phyloP scores from a whole-genome alignment of 2,888 invertebrate genomes.

The Oasisia sp. region DNA sequence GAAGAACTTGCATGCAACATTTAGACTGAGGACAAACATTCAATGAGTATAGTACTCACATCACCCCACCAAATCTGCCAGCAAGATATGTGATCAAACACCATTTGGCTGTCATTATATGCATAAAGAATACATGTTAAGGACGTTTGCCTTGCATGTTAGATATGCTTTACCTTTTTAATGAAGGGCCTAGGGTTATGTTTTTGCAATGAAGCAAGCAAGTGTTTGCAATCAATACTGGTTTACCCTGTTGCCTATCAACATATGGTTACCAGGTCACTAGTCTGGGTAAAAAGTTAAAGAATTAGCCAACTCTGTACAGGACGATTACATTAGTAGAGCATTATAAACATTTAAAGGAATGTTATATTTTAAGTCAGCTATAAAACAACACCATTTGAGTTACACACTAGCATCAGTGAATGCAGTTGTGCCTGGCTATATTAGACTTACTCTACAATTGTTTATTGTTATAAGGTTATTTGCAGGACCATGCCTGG shows the following conservation, averaged over 20 bases:
- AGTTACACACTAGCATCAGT: background rate
- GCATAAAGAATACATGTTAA: background rate
- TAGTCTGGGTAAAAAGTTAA: background rate
- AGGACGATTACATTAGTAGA: too few species aligned
- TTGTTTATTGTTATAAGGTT: background rate
- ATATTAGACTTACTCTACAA: background rate
- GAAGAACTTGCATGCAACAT: background rate
- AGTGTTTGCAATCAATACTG: background rate
- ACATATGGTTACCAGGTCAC: background rate
- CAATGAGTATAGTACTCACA: background rate
- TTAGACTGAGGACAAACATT: background rate
- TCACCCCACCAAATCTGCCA: too few species aligned
- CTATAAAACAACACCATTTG: too few species aligned
- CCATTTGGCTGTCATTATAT: background rate
- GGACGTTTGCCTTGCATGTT: background rate
- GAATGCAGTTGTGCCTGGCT: background rate
- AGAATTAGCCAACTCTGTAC: too few species aligned
- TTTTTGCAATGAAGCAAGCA: background rate
- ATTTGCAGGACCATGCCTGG: background rate
- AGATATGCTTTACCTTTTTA: background rate
- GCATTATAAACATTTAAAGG: too few species aligned
- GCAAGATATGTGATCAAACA: background rate
- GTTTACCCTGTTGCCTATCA: background rate
- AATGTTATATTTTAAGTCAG: too few species aligned
- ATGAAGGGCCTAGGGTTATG: background rate